Conservation (phyloP, 2,113 vertebrate species). For the Passer montanus region DNA sequence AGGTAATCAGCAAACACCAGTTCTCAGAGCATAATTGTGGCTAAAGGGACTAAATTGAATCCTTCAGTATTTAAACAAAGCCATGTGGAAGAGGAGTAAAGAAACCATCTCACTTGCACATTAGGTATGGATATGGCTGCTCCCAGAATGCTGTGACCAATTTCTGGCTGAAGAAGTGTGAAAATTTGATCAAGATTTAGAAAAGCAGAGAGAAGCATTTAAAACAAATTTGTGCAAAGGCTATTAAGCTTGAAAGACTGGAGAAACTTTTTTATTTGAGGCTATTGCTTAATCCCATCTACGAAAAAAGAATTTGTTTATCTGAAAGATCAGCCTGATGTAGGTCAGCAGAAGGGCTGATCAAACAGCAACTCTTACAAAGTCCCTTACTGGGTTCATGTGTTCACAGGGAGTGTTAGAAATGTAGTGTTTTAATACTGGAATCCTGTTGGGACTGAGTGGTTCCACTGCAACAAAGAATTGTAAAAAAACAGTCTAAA, state of each 20-base stretch:
- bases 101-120: background rate
- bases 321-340: background rate
- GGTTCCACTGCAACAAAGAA: background rate
- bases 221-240: background rate
- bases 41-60: background rate
- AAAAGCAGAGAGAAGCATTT: background rate
- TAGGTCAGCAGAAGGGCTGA: background rate
- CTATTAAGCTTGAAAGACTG: background rate
- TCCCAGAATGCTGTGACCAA: background rate
- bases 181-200: constrained; percentile 4
- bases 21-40: background rate
- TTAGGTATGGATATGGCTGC: background rate
- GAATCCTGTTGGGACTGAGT: background rate
- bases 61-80: background rate
- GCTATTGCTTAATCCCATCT: background rate
- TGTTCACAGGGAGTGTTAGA: background rate
- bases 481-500: background rate
- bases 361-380: background rate
- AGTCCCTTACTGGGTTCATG: background rate
- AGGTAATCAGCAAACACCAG: background rate
- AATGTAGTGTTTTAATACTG: background rate
- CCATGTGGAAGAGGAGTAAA: background rate
- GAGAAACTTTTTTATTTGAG: background rate
- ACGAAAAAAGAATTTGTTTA: background rate
- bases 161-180: background rate